phyloP scores from a whole-genome alignment of 2,113 vertebrate species.

The Serranochromis macrocephalus region DNA sequence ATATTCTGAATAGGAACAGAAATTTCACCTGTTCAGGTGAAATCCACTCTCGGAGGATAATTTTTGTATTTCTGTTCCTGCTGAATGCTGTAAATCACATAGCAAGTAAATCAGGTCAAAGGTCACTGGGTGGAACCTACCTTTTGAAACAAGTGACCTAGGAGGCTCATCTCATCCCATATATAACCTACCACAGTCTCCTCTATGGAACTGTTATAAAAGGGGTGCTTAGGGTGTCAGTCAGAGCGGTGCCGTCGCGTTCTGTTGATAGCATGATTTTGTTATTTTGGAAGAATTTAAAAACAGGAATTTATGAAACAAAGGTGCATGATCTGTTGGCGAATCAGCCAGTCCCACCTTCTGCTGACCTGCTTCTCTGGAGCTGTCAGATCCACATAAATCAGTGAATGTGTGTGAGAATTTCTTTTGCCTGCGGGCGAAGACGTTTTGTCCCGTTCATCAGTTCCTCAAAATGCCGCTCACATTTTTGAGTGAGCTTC shows the following conservation, averaged over 20 bases:
- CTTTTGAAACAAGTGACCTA: not conserved
- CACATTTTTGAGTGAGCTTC: not conserved
- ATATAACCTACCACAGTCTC: not conserved
- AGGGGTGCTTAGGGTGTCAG: not conserved
- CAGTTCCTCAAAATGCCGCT: not conserved
- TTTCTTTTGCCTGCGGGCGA: not conserved
- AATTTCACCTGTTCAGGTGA: not conserved
- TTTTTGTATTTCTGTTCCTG: rapidly evolving
- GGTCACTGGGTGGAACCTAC: not conserved
- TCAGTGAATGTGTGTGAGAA: not conserved
- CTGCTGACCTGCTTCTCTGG: not conserved
- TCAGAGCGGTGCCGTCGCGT: rapidly evolving
- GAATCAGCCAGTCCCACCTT: not conserved
- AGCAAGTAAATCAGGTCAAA: not conserved
- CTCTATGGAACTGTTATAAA: not conserved
- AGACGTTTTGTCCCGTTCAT: not conserved
- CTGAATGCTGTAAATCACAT: not conserved
- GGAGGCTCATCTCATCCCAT: not conserved
- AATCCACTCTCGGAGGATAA: rapidly evolving
- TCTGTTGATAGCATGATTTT: not conserved
- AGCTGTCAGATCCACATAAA: not conserved
- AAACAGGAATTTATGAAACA: not conserved
- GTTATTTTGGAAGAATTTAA: not conserved
- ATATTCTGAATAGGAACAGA: not conserved
- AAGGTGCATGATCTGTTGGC: not conserved